Base-by-base conservation (phyloP, 2,797 vertebrate species). In the Esox masquinongy region DNA sequence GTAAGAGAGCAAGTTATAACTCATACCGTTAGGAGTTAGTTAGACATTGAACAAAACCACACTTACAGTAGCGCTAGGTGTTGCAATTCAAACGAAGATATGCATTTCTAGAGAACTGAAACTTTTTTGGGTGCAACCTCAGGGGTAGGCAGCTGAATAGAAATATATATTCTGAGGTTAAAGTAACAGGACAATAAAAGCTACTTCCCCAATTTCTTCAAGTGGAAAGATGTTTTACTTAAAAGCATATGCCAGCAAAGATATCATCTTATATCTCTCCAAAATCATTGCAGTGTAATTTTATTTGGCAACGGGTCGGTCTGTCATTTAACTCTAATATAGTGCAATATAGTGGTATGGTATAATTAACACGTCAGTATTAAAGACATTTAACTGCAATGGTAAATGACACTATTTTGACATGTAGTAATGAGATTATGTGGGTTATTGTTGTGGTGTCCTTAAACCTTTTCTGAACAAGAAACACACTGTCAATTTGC, bases 81-180 rank as follows among this genome's bases (percentile, higher is more conserved):
- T 93, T 92, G 92, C 92, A 94, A 94, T 88, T 90, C 81, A 88
- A 91, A 89, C 88, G 82, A 90, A 86, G 91, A 91, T 84, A 78
- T 80, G 74, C 75, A 83, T 82, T 80, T 87, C 84, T 73, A 85
- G 90, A 93, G 94, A 95, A 95, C 90, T 92, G 93, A 95, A 95
- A 95, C 91, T 87, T 51, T 90, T 88, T 84, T 79, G 82, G 86
- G 88, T 84, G 84, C 82, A 66, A 79, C 84, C 83, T 77, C 84
- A 84, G 88, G 90, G 90, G 78, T 77, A 83, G 79, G 90, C 93
- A 95, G 92, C 93, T 95, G 92, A 90, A 90, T 88, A 84, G 86
- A 82, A 81, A 69, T 59, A 59, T 24, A 59, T 80, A 87, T 83
- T 90, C 90, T 89, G 89, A 89, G 87, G 88, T 91, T 92, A 89